Percentiles rank a stretch among this genome's conserved stretches.
These are phyloP conservation scores for Anoplopoma fimbria DNA, from an alignment of 2,113 vertebrate species.

Conservation along the genomic window DNA sequence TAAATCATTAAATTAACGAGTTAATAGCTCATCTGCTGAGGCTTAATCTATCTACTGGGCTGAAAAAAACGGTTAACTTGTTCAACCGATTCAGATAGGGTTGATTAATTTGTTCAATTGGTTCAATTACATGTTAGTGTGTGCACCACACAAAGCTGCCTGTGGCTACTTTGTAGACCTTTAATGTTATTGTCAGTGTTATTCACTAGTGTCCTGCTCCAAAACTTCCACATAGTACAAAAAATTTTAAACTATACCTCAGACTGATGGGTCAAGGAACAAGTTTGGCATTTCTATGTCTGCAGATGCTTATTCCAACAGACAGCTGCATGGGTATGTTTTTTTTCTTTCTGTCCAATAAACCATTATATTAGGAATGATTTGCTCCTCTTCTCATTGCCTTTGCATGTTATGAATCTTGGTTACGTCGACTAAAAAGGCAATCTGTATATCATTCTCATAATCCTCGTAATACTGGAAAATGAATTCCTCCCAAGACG, in stretches of 20 bases:
- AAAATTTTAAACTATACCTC: neutral
- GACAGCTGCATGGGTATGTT: neutral
- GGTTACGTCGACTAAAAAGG: conserved; percentile 4
- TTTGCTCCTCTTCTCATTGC: conserved; percentile 26
- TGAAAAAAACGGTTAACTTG: neutral
- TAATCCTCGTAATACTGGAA: conserved; percentile 12
- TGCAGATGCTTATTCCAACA: neutral
- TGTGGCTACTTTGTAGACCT: too few relatives aligned
- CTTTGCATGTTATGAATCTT: conserved; percentile 14
- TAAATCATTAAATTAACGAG: conserved; percentile 6
- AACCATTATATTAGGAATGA: conserved; percentile 13
- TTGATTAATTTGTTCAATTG: neutral
- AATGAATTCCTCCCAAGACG: conserved; percentile 26
- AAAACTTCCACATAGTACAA: neutral
- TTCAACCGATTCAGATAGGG: neutral
- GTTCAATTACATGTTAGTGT: neutral
- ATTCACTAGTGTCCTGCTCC: neutral
- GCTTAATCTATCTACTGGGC: neutral
- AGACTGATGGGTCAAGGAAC: neutral
- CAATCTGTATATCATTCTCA: neutral
- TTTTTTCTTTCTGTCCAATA: neutral
- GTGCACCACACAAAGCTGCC: neutral
- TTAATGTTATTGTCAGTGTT: neutral
- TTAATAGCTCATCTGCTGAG: neutral
- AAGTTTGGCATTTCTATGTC: neutral